phyloP scores from a whole-genome alignment of 2,888 invertebrate species.

The Cecidostiba fungosa region DNA sequence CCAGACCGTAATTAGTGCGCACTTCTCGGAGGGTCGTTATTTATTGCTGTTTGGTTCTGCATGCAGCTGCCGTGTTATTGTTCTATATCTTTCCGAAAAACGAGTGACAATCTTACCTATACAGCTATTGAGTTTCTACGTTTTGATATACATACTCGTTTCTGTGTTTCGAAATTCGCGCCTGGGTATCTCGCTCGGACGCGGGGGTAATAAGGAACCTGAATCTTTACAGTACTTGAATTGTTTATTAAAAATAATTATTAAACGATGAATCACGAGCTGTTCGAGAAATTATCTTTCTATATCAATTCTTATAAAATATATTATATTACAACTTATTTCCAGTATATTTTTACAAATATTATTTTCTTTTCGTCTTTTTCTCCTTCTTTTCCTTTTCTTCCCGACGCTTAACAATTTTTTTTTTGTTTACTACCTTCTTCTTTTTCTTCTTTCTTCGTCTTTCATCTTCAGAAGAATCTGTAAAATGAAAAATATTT shows the following conservation, averaged over 20 bases:
- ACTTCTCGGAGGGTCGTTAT: no score
- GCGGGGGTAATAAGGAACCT: not conserved
- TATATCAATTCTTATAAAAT: not conserved
- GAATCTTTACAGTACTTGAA: not conserved
- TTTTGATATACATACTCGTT: no score
- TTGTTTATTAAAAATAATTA: not conserved
- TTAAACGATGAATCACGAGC: not conserved
- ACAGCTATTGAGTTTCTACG: no score
- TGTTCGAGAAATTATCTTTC: not conserved
- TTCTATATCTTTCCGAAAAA: no score
- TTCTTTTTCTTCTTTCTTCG: slow-evolving; percentile 45
- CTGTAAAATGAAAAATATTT: not conserved
- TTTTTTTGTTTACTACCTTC: slow-evolving; percentile 44
- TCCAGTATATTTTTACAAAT: not conserved
- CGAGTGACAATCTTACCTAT: no score
- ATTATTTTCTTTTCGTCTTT: slow-evolving; percentile 39
- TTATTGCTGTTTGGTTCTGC: no score
- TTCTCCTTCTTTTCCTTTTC: slow-evolving; percentile 48
- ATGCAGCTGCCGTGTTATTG: no score
- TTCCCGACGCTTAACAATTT: slow-evolving; percentile 25
- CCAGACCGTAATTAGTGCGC: no score
- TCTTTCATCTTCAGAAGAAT: slow-evolving; percentile 50
- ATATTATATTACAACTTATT: not conserved
- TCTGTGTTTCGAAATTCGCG: no score
- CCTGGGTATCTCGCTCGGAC: no score